A percentile compares a stretch with the other conserved stretches of the same genome.
Evolutionary conservation across 2,797 vertebrate genomes (phyloP).

Genomic region (Petrocephalus sullivani): DNA sequence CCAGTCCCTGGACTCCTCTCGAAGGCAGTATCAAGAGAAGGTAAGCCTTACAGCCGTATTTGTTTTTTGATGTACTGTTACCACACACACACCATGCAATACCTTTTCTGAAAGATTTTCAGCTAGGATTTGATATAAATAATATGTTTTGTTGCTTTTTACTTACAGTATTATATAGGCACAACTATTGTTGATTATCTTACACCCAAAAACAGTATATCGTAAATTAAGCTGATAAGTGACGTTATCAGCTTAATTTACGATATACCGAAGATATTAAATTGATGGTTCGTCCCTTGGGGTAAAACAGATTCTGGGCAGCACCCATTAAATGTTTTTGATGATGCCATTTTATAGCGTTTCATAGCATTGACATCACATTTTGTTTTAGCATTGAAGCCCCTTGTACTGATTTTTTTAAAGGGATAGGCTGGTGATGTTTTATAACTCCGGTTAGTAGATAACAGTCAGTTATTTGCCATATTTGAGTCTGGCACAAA

Average conservation of each 20-base stretch:
- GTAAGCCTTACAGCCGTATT: conserved; percentile 53
- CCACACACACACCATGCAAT: not conserved
- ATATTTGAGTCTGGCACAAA: not conserved
- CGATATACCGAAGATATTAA: conserved; percentile 43
- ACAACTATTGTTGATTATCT: not conserved
- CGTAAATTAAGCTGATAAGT: conserved; percentile 23
- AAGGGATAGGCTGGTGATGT: not conserved
- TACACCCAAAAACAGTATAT: conserved; percentile 14
- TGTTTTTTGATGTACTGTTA: not conserved
- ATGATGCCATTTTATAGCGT: not conserved
- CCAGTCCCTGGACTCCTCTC: conserved; percentile 91
- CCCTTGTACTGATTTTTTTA: not conserved
- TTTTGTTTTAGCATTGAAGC: not conserved
- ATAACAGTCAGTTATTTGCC: not conserved
- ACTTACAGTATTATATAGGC: not conserved
- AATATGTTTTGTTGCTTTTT: conserved; percentile 10
- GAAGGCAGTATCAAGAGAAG: conserved; percentile 95
- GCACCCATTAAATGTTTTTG: conserved; percentile 29
- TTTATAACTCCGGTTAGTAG: not conserved
- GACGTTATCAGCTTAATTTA: conserved; percentile 42
- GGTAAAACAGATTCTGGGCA: conserved; percentile 32
- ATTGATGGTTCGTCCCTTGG: conserved; percentile 28
- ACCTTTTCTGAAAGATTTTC: not conserved
- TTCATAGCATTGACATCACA: not conserved
- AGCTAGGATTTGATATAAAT: not conserved